Base-by-base conservation (phyloP, 64 coral and sea anemone genomes). In the Pocillopora damicornis region DNA sequence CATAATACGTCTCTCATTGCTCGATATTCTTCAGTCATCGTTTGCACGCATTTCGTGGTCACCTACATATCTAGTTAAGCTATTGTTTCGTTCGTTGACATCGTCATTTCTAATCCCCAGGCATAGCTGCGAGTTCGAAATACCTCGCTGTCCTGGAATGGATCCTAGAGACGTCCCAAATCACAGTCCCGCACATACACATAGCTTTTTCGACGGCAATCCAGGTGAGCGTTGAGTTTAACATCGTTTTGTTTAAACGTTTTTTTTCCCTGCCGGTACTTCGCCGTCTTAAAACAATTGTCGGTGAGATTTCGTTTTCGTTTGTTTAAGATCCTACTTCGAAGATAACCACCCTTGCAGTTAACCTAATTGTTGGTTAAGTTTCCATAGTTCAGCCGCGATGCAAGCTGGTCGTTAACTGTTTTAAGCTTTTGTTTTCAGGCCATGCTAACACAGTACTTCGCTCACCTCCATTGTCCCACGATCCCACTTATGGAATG, bases 201-300 rank as follows among this genome's bases (percentile, higher is more conserved):
- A 97, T 88, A 97, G 89, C 92, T 97, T 93, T 92, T 97, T 93
- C 76, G 94, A 97, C 90, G 90, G 90, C 87, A 97, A 85, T 87
- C 88, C 94, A 75, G 94, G 94, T 97, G 94, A 97, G 91, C 87
- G 80, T 93, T 59, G 86, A 78, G 93, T 92, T 97, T 87, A 79
- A 71, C 86, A 18, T 90, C 66, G 62, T 73, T 73, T 90, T 75
- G 76, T 85, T 64, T 62, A 77, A 89, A 76, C 63, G 75, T 79
- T 84, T 77, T 78, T 30, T 67, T 92, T 92, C 88, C 59, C 86
- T 93, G 69, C 82, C 79, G 91, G 69, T 57, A 76, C 85, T 93
- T 93, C 76, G 62, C 79, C 64, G 87, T 84, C 77, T 37, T 63
- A 67, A 83, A 73, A 68, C 81, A 73, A 85, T 5, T 13, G 18